These are phyloP conservation scores for Notolepis coatsorum DNA, from an alignment of 2,797 vertebrate genomes.

Conservation along the genomic window DNA sequence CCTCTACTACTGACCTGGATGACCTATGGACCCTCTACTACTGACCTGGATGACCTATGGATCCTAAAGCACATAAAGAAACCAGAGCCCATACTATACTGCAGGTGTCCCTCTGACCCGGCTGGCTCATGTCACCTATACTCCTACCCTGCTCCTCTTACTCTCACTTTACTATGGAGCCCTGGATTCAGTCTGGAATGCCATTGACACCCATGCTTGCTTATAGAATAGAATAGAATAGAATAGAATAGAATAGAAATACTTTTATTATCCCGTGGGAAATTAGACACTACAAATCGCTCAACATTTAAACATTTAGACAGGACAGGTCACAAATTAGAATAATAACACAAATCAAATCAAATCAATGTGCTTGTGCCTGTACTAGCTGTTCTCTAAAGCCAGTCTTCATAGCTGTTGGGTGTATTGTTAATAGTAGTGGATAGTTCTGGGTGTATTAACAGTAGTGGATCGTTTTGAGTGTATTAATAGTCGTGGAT, in stretches of 20 bases:
- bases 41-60: neutral
- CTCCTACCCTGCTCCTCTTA: neutral
- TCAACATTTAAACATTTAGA: too few species aligned
- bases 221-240: too few species aligned
- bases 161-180: neutral
- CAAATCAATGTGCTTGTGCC: neutral
- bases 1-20: too few species aligned
- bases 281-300: too few species aligned
- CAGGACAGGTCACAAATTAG: too few species aligned
- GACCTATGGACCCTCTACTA: too few species aligned
- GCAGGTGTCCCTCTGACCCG: neutral
- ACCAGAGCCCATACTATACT: slow-evolving; percentile 5
- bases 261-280: too few species aligned
- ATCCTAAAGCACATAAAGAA: slow-evolving; percentile 1
- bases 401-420: slow-evolving; percentile 17
- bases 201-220: neutral
- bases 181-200: neutral
- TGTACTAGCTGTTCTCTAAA: neutral
- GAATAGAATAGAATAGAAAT: too few species aligned
- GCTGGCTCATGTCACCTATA: neutral
- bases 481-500: too few species aligned
- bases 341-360: too few species aligned
- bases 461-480: too few species aligned
- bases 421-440: slow-evolving; percentile 17
- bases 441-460: slow-evolving; percentile 9